phyloP scores from a whole-genome alignment of 2,797 vertebrate genomes.

The Oreochromis grahami region DNA sequence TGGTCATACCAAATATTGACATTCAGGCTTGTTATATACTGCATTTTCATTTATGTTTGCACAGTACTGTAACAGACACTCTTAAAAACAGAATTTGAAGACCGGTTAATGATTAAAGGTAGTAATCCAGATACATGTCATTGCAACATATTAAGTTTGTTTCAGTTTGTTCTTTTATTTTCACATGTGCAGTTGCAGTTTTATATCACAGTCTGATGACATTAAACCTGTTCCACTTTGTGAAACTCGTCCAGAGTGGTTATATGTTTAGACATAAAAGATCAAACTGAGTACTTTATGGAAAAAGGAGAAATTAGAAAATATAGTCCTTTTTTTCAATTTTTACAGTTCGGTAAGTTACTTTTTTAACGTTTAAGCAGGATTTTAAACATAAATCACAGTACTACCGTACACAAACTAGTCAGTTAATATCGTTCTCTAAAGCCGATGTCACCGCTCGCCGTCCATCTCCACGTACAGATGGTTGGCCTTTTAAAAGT shows the following conservation, averaged over 20 bases:
- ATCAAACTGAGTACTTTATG: conserved; percentile 70
- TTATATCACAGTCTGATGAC: conserved; percentile 38
- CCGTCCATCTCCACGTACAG: conserved; percentile 22
- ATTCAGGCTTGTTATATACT: neutral
- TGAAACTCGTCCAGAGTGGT: conserved; percentile 7
- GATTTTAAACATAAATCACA: conserved; percentile 64
- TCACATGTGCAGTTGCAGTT: conserved; percentile 47
- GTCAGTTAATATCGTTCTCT: conserved; percentile 37
- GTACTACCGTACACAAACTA: conserved; percentile 51
- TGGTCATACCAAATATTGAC: neutral
- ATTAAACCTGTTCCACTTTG: conserved; percentile 13
- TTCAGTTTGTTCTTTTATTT: conserved; percentile 74
- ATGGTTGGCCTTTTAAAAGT: neutral
- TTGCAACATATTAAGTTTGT: neutral
- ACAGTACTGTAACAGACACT: neutral
- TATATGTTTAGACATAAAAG: conserved; percentile 55
- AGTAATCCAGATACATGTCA: neutral
- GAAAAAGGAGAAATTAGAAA: conserved; percentile 72
- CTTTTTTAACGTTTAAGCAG: conserved; percentile 48
- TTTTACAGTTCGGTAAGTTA: conserved; percentile 59
- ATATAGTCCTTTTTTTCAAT: conserved; percentile 58
- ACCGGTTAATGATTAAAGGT: neutral
- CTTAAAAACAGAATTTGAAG: neutral
- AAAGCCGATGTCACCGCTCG: conserved; percentile 11
- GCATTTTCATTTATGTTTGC: neutral